A percentile compares a stretch with the other conserved stretches of the same genome.
Conservation (phyloP, 30 jellyfish, hydroid and myxozoan species). For the Pelagia noctiluca region DNA sequence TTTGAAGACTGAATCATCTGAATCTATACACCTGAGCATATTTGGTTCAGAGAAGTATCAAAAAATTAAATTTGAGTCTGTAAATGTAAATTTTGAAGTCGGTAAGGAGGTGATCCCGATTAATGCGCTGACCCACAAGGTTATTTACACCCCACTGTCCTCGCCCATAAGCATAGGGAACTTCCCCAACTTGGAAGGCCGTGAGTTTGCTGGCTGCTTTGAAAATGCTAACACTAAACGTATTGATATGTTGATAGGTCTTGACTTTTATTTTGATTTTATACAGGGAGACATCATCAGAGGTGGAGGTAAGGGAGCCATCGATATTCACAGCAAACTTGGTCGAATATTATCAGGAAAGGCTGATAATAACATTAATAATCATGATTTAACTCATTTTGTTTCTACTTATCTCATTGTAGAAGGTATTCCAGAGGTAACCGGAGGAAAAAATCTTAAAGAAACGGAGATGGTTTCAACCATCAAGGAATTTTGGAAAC, state of each 20-base stretch:
- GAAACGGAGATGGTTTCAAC: slow-evolving; percentile 32
- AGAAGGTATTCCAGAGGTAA: slow-evolving; percentile 27
- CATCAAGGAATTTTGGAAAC: slow-evolving; percentile 49
- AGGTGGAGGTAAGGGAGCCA: slow-evolving; percentile 68
- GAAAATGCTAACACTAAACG: slow-evolving; percentile 21
- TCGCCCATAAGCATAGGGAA: slow-evolving; percentile 53
- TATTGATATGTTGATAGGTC: slow-evolving; percentile 44
- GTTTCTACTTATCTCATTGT: slow-evolving; percentile 16
- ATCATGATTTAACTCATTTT: background rate
- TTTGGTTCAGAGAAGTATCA: slow-evolving; percentile 45
- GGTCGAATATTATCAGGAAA: slow-evolving; percentile 70
- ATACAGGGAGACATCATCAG: slow-evolving; percentile 53
- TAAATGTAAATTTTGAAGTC: slow-evolving; percentile 36
- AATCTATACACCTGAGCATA: slow-evolving; percentile 40
- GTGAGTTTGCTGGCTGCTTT: slow-evolving; percentile 4
- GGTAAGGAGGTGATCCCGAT: slow-evolving; percentile 37
- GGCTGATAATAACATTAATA: background rate
- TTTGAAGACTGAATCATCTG: slow-evolving; percentile 9
- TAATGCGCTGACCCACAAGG: slow-evolving; percentile 22
- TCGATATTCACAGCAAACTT: slow-evolving; percentile 53
- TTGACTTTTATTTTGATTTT: slow-evolving; percentile 50
- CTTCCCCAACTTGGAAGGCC: slow-evolving; percentile 57
- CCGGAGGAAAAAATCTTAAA: slow-evolving; percentile 19
- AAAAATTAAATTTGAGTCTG: slow-evolving; percentile 31
- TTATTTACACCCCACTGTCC: slow-evolving; percentile 58